Evolutionary conservation across 2,113 vertebrate genomes (phyloP), one percentile per base, ranked within the genome.

Genomic region (Marcusenius ussheri): DNA sequence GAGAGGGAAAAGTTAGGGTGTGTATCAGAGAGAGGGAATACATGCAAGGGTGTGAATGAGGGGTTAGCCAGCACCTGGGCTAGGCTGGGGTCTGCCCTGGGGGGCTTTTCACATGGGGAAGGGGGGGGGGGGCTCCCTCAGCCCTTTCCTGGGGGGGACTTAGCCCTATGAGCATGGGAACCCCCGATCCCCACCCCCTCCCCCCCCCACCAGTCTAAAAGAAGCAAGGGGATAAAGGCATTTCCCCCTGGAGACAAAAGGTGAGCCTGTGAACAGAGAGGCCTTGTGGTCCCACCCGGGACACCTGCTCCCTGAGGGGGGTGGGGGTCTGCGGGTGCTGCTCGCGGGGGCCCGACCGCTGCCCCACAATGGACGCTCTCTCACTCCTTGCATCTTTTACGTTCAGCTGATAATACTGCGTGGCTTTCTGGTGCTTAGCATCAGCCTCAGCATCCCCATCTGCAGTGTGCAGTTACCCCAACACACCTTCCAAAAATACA

Each of bases 261-360:
- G 87, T 89, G 83, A 50, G 77, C 19, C 39, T 74, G 27, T 90
- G 90, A 90, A 90, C 53, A 51, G 88, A 66, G 46, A 19, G 47
- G 42, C 80, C 35, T 56, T 56, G 74, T 58, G 49, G 35, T 9
- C 21, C 74, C 58, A 11, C 77, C 90, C 47, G 45, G 80, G 80
- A 90, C 90, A 90, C 90, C 90, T 90, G 90, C 90, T 90, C 83
- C 50, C 88, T 47, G 53, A 10, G 70, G 51, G 89, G 56, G 91
- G 74, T 90, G 51, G 50, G 56, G 87, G 91, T 85, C 88, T 89
- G 88, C 91, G 5, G 87, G 49, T 53, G 39, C 56, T 15, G 62
- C n/a, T 11, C 10, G 9, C 1, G 56, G 45, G 45, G 17, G 39
- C 42, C 56, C 39, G 27, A 8, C 19, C 11, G 15, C 5, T 19